phyloP scores from a whole-genome alignment of 1,140 invertebrate genomes.

The Macrocentrus cingulum region DNA sequence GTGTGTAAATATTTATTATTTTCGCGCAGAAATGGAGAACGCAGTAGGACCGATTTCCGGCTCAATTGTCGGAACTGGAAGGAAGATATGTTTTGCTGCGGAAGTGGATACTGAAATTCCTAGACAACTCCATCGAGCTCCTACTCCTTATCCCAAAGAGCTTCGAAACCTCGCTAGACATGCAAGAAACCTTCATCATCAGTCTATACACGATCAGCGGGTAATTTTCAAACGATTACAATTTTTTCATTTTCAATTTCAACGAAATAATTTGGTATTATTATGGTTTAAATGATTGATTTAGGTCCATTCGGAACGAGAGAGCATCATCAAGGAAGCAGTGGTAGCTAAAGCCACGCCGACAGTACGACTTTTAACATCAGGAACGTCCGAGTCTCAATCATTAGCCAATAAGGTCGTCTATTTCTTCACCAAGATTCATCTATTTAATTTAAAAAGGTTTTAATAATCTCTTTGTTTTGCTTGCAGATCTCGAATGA shows the following conservation, averaged over 20 bases:
- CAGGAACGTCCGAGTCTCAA: conserved; percentile 38
- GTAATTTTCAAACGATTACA: conserved; percentile 35
- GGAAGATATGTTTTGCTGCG: conserved; percentile 71
- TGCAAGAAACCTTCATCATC: conserved; percentile 60
- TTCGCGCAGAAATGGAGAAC: conserved; percentile 43
- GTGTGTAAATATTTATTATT: neutral
- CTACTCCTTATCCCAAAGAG: conserved; percentile 93
- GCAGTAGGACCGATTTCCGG: conserved; percentile 49
- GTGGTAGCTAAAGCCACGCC: conserved; percentile 46
- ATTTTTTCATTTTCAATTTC: no score
- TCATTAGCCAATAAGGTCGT: conserved; percentile 30
- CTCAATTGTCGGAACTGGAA: conserved; percentile 49
- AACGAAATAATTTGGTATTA: no score
- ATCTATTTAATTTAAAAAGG: no score
- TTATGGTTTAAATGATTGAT: no score
- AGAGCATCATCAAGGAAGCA: conserved; percentile 49
- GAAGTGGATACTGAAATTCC: conserved; percentile 63
- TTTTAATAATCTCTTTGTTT: neutral
- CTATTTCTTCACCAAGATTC: neutral
- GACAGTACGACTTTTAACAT: conserved; percentile 37
- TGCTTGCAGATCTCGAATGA: neutral
- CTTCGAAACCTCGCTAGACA: conserved; percentile 82
- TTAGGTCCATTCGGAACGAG: conserved; percentile 43
- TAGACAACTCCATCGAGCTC: conserved; percentile 73
- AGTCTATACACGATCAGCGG: conserved; percentile 49